phyloP scores from a whole-genome alignment of 2,888 invertebrate species.

The Tortricodes alternella region DNA sequence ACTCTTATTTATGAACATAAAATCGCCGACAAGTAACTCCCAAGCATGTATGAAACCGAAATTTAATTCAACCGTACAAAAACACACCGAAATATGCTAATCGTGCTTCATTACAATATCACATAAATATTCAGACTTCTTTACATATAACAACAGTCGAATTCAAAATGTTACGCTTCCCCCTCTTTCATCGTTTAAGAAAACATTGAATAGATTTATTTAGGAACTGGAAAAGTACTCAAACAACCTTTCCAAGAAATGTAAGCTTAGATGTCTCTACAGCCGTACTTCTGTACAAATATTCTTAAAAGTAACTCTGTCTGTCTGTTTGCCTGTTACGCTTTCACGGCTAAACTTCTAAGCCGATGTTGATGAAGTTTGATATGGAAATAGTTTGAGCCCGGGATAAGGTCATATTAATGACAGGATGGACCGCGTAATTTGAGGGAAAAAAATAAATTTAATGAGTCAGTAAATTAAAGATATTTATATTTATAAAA shows the following conservation, averaged over 20 bases:
- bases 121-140: constrained; percentile 30
- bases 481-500: too few species aligned
- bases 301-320: too few species aligned
- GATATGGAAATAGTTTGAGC: too few species aligned
- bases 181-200: constrained; percentile 15
- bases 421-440: too few species aligned
- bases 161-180: constrained; percentile 25
- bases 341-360: too few species aligned
- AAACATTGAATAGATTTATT: constrained; percentile 24
- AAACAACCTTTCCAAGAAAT: constrained; percentile 10
- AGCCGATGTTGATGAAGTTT: too few species aligned
- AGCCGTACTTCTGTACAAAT: too few species aligned
- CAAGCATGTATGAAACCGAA: constrained; percentile 2
- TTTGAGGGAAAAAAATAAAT: too few species aligned
- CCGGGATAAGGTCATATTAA: too few species aligned
- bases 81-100: constrained; percentile 29
- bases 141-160: constrained; percentile 30
- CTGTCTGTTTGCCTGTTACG: too few species aligned
- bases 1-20: constrained; percentile 8
- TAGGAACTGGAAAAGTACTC: constrained; percentile 7
- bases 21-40: background rate
- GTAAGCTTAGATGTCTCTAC: too few species aligned
- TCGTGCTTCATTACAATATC: constrained; percentile 26
- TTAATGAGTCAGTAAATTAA: too few species aligned
- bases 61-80: constrained; percentile 22